Evolutionary conservation across 2,888 invertebrate species (phyloP), one percentile per base, ranked within the genome.

Genomic region (Acrobasis consociella): DNA sequence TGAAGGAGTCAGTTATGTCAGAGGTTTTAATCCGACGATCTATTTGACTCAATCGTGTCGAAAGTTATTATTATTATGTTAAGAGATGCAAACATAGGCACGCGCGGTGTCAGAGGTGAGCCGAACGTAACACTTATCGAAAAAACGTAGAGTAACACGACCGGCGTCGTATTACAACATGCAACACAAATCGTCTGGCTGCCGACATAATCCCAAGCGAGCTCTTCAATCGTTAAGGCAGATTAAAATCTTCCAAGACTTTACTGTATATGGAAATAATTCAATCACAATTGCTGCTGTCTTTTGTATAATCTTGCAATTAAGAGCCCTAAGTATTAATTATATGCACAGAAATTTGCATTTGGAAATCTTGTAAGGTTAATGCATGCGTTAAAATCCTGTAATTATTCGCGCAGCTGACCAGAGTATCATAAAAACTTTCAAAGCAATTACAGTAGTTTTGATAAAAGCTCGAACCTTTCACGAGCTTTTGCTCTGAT

Each of bases 381-480:
- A 78, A 81, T 77, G 75, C 71, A 71, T 65, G 67, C 71, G 70
- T 76, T 74, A 80, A 78, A 71, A 72, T 69, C 72, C 71, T 63
- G 71, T 77, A 76, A 76, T 82, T 77, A 74, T 70, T 65, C 65
- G 65, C 73, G 72, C 71, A 74, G 69, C 73, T 73, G 74, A 75
- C 72, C 74, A 72, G 73, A 68, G 71, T 70, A 60, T 76, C 75
- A 69, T 86, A 85, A 86, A 82, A 82, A 85, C 86, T 87, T 87
- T 85, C 83, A 81, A 80, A 79, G 74, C 80, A 80, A 83, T 84
- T 83, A 86, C 72, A 72, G 74, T 80, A 80, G 76, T 80, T 75
- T 80, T 79, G 80, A 80, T 80, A 81, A 78, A 74, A 75, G 62
- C 62, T 70, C 68, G 68, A 71, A 70, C 71, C 72, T 78, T 80